Base-by-base conservation (phyloP, 1,140 invertebrate species). In the Choristoneura fumiferana region DNA sequence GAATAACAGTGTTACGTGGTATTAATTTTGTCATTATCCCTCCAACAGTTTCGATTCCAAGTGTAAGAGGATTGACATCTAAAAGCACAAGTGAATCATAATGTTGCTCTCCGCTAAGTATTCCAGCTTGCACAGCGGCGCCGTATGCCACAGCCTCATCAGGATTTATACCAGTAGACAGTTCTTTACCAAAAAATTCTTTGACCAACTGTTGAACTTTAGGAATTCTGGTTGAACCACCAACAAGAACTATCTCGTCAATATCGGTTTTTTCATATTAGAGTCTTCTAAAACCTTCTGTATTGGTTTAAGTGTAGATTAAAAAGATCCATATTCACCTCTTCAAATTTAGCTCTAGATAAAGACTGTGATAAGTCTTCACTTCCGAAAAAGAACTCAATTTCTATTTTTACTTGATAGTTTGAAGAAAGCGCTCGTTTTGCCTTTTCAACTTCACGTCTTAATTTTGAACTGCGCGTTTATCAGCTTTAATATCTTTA, bases 201-300 rank as follows among this genome's bases (percentile, higher is more conserved):
- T 87, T 67, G 0, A 87, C 61, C 75, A 87, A 81, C 57, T 86
- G 81, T 55, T 87, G 84, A 17, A 89, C 81, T 68, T 88, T 88
- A 0, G 86, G 86, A 53, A 89, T 88, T 38, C 86, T 73, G 3
- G 60, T 89, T 0, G 84, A 87, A 12, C 86, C 86, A 15, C 74
- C 73, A 10, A 94, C 93, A 49, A 49, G 43, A 1, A 97, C 95
- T 71, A 97, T 96, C 81, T 97, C 96, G 79, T 96, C 92, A 60
- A 97, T 93, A 63, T 97, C 95, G 60, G 94, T 94, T 72, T 95
- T 96, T 79, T 95, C 89, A 97, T 92, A 65, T 96, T 95, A 58
- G 95, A 93, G 88, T 97, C 96, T 76, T 96, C 95, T 54, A 97
- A 81, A 4, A 95, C 95, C 69, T 95, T 95, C 63, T 94, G 93